Base-by-base conservation (phyloP, 2,888 invertebrate genomes). In the Polydesmus complanatus region DNA sequence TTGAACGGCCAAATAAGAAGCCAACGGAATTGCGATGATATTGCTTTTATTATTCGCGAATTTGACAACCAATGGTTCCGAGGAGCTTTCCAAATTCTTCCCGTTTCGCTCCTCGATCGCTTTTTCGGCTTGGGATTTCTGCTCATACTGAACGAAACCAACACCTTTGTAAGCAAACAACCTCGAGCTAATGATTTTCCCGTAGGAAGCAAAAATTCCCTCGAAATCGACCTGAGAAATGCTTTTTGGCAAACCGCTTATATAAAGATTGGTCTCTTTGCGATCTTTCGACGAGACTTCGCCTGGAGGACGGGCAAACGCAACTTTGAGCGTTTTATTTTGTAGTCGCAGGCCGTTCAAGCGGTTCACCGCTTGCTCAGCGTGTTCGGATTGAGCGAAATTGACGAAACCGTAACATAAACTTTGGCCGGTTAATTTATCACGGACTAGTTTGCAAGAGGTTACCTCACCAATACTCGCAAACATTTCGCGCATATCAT, bases 41-140 rank as follows among this genome's bases (percentile, higher is more conserved):
- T 92, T 92, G 73, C 88, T 89, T 68, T 91, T 94, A 63, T 94
- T 93, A 74, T 97, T 96, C 65, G 97, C 96, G 74, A 96, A 94
- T 77, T 97, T 97, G 64, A 97, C 96, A 71, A 96, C 81, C 69
- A 97, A 80, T 58, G 92, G 86, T 76, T 95, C 94, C 76, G 91
- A 89, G 72, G 86, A 85, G 68, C 92, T 92, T 68, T 85, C 83
- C 71, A 95, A 81, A 68, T 84, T 81, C 74, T 86, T 88, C 14
- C 74, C 73, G 62, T 75, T 73, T 48, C 74, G 68, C 67, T 72
- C 69, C 64, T 72, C 71, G 60, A 75, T 75, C 48, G 75, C 74
- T 27, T 70, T 66, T 64, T 75, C 74, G 21, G 75, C 75, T 64
- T 75, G 74, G 21, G 65, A 60, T 23, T 73, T 66, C 66, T 73